These are phyloP conservation scores for Chlamydotis undulata DNA, from an alignment of 2,113 vertebrate species.

Conservation along the genomic window DNA sequence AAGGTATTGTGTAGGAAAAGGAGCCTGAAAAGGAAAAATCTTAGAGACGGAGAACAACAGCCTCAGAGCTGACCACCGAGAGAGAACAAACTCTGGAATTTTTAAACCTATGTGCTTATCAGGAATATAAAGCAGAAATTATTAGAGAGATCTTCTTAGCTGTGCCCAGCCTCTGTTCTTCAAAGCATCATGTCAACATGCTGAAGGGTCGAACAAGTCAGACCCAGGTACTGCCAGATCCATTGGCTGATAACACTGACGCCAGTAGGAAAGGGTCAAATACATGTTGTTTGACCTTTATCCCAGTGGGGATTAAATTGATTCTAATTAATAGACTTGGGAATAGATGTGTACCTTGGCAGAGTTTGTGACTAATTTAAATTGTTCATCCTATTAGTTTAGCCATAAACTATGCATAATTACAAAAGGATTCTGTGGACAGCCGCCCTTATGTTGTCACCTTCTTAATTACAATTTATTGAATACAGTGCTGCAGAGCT, in stretches of 20 bases:
- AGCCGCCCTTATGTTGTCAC: background rate
- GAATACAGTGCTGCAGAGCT: background rate
- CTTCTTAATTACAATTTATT: constrained; percentile 39
- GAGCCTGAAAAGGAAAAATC: background rate
- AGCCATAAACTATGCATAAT: constrained; percentile 52
- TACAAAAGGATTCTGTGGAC: constrained; percentile 27
- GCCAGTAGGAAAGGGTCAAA: constrained; percentile 52
- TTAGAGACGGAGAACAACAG: background rate
- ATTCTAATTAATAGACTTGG: constrained; percentile 67
- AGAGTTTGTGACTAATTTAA: constrained; percentile 55
- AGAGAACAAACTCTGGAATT: background rate
- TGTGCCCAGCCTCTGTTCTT: background rate
- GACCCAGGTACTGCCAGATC: constrained; percentile 35
- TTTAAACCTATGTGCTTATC: background rate
- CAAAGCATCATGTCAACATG: background rate
- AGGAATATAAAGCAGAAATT: constrained; percentile 41
- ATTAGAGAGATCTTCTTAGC: constrained; percentile 11
- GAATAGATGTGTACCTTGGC: constrained; percentile 47
- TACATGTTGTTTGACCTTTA: constrained; percentile 61
- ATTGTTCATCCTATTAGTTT: constrained; percentile 48
- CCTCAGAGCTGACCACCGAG: background rate
- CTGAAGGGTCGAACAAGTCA: background rate
- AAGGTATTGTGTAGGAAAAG: background rate
- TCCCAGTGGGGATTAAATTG: constrained; percentile 59
- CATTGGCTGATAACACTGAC: constrained; percentile 41